Base-by-base conservation (phyloP, 1,140 invertebrate species). In the Drosophila sechellia region DNA sequence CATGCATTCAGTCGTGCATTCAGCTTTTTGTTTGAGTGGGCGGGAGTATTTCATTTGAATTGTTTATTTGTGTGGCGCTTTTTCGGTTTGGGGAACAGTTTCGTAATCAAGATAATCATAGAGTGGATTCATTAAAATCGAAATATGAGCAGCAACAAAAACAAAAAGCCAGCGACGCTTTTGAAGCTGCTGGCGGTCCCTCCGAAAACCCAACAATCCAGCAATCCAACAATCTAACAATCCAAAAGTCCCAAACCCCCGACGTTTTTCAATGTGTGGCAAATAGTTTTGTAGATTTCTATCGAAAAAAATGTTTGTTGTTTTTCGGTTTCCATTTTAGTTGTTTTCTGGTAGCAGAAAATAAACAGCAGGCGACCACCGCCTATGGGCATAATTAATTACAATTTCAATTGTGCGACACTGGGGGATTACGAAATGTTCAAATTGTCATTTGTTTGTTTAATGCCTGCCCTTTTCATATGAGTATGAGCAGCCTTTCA, bases 381-480 rank as follows among this genome's bases (percentile, higher is more conserved):
- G 60, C 71, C 76, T 65, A 61, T 75, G 42, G 37, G 60, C 64
- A 80, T 83, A 84, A 84, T 84, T 84, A 84, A 84, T 84, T 84
- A 84, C 80, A 84, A 85, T 84, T 84, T 84, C 81, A 84, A 84
- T 84, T 84, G 80, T 80, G 80, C 79, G 80, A 84, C 80, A 84
- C 53, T 84, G 3, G 49, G 77, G 80, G 34, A 84, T 84, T 84
- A 84, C 81, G 76, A 84, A 85, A 84, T 13, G n/a, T 70, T 57
- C 50, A 43, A 49, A 70, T 70, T 70, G 65, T 57, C 64, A 70
- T 70, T 70, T 70, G 43, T 57, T 69, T 54, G 22, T 35, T 57
- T 57, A 22, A 12, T 6, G 34, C 31, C 34, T 70, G 64, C 66
- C 64, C 66, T 57, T 70, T 69, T 69, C 46, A 68, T 25, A 20